Percentiles rank a stretch among this genome's conserved stretches.
Evolutionary conservation across 2,797 vertebrate species (phyloP).

Genomic region (Gallinago stenura): DNA sequence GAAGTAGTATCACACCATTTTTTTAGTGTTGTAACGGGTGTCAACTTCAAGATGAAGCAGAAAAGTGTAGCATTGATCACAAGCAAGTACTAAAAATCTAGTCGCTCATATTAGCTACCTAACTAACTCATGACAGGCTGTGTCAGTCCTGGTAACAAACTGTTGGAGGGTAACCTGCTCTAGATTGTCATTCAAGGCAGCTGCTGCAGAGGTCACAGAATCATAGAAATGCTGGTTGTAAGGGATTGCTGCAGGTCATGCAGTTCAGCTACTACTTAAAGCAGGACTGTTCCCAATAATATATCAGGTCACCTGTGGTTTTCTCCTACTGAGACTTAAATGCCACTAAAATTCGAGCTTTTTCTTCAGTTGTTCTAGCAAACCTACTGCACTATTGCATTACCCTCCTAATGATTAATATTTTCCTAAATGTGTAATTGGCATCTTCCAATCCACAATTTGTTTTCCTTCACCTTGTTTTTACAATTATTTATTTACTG

Average conservation of each 20-base stretch:
- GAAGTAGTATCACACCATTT: not conserved
- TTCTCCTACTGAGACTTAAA: not conserved
- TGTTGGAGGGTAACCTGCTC: not conserved
- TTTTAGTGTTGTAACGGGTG: not conserved
- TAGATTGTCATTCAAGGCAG: not conserved
- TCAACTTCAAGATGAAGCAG: not conserved
- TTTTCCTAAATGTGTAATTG: not conserved
- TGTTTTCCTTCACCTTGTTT: not conserved
- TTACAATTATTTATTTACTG: not conserved
- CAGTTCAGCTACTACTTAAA: not conserved
- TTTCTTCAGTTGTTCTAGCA: not conserved
- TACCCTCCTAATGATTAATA: not conserved
- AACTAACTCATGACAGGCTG: not conserved
- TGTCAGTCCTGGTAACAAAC: not conserved
- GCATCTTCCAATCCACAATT: not conserved
- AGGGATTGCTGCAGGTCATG: not conserved
- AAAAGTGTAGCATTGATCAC: not conserved
- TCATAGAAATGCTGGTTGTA: not conserved
- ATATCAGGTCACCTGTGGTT: not conserved
- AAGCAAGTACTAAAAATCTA: not conserved
- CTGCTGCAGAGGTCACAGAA: not conserved
- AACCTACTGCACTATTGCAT: not conserved
- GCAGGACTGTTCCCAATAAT: not conserved
- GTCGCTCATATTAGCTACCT: not conserved
- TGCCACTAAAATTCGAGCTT: not conserved